Percentiles rank a stretch among this genome's conserved stretches.
Evolutionary conservation across 1,140 invertebrate genomes (phyloP).

Genomic region (Bombus vancouverensis): DNA sequence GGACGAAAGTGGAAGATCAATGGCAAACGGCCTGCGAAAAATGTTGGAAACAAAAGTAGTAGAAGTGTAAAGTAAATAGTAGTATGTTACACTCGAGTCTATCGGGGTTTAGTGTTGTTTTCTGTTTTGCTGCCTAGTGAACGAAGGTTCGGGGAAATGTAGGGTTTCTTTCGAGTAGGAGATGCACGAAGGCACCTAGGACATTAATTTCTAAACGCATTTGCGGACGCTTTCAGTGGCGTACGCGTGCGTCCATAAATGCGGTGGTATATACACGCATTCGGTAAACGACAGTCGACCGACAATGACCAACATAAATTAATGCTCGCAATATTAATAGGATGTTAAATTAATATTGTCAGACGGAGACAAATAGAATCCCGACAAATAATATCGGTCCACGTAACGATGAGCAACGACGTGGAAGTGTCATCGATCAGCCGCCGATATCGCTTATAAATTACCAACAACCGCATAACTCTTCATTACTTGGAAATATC

Average conservation of each 20-base stretch:
- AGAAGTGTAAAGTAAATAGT: not conserved
- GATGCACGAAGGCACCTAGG: not conserved
- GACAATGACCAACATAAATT: constrained; percentile 24
- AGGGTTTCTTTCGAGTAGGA: not conserved
- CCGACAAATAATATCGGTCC: constrained; percentile 24
- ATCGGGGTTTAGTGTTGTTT: not conserved
- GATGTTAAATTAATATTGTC: constrained; percentile 46
- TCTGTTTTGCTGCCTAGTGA: not conserved
- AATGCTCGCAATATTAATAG: constrained; percentile 36
- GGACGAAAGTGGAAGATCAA: not conserved
- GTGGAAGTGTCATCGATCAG: constrained; percentile 33
- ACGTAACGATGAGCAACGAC: constrained; percentile 37
- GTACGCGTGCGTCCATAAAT: not conserved
- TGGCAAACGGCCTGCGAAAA: not conserved
- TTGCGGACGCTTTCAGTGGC: not conserved
- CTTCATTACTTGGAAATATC: constrained; percentile 25
- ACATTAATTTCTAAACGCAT: constrained; percentile 2
- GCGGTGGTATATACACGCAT: too few species aligned
- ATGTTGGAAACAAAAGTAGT: constrained; percentile 16
- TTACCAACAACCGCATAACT: constrained; percentile 3
- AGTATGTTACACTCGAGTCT: too few species aligned
- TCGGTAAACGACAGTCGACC: not conserved
- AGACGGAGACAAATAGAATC: constrained; percentile 28
- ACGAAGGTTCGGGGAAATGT: not conserved
- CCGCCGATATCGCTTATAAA: constrained; percentile 18